Evolutionary conservation across 2,113 vertebrate species (phyloP).

Genomic region (Poecile atricapillus): DNA sequence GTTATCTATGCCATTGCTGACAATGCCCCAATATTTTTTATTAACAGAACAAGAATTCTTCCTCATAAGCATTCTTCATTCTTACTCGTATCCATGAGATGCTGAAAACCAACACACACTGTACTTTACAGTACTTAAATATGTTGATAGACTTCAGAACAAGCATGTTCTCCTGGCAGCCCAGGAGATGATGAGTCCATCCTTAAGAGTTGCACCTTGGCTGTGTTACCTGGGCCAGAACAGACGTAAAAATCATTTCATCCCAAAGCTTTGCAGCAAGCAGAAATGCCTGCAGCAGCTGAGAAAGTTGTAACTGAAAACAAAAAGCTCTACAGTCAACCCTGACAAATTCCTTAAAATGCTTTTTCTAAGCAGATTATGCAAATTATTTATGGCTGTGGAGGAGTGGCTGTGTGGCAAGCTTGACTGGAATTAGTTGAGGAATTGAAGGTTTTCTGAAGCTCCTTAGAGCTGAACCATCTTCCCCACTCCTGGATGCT

Average conservation of each 20-base stretch:
- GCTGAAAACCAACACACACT: not conserved
- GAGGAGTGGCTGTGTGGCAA: not conserved
- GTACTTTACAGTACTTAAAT: not conserved
- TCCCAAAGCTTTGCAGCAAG: not conserved
- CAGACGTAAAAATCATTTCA: not conserved
- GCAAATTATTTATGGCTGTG: conserved; percentile 13
- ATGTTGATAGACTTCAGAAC: not conserved
- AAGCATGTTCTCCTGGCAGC: not conserved
- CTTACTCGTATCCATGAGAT: not conserved
- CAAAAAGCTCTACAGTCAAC: not conserved
- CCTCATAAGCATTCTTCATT: not conserved
- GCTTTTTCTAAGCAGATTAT: not conserved
- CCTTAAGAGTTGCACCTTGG: not conserved
- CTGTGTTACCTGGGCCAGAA: not conserved
- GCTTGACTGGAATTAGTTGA: conserved; percentile 29
- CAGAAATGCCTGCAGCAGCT: not conserved
- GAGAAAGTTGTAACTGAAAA: not conserved
- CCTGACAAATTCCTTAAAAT: not conserved
- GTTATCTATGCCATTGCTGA: not conserved
- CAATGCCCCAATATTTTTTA: not conserved
- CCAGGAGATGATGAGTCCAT: not conserved
- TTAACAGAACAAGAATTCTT: not conserved
- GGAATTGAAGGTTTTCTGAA: not conserved
- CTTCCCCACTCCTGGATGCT: not conserved
- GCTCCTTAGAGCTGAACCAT: not conserved